These are phyloP conservation scores for Limonius californicus DNA, from an alignment of 1,140 invertebrate species.

Conservation along the genomic window DNA sequence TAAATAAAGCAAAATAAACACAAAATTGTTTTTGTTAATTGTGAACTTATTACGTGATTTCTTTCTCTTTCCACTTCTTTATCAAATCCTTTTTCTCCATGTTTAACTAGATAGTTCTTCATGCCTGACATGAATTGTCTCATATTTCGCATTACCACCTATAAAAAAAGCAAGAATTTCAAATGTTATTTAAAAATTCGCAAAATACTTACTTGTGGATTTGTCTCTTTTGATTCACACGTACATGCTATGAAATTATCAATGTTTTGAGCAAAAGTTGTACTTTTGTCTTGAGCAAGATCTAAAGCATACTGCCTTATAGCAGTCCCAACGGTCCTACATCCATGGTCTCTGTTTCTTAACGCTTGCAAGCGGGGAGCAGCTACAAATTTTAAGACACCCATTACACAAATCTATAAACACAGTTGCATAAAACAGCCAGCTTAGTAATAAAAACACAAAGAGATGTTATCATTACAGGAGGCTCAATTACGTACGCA, in stretches of 20 bases:
- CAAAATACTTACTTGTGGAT: slow-evolving; percentile 59
- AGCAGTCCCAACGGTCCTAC: slow-evolving; percentile 60
- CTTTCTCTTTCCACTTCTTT: slow-evolving; percentile 85
- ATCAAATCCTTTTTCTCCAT: slow-evolving; percentile 88
- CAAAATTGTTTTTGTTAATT: slow-evolving; percentile 9
- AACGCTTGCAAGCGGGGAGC: slow-evolving; percentile 67
- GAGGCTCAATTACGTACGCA: no score
- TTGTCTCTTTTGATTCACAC: slow-evolving; percentile 81
- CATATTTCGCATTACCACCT: slow-evolving; percentile 87
- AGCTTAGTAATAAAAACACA: neutral
- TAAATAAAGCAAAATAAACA: slow-evolving; percentile 29
- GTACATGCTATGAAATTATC: slow-evolving; percentile 94
- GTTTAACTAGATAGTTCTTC: slow-evolving; percentile 94
- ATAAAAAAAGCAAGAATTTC: no score
- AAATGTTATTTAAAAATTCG: neutral
- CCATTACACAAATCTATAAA: neutral
- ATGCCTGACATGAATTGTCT: slow-evolving; percentile 97
- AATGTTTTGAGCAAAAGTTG: slow-evolving; percentile 85
- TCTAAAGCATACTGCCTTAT: slow-evolving; percentile 74
- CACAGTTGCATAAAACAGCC: neutral
- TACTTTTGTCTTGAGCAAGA: slow-evolving; percentile 77
- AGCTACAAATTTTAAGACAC: slow-evolving; percentile 51
- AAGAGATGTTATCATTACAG: no score
- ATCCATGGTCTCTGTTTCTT: slow-evolving; percentile 56
- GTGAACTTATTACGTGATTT: slow-evolving; percentile 57